These are phyloP conservation scores for Dusona sp. DNA, from an alignment of 2,888 invertebrate species.

Conservation along the genomic window DNA sequence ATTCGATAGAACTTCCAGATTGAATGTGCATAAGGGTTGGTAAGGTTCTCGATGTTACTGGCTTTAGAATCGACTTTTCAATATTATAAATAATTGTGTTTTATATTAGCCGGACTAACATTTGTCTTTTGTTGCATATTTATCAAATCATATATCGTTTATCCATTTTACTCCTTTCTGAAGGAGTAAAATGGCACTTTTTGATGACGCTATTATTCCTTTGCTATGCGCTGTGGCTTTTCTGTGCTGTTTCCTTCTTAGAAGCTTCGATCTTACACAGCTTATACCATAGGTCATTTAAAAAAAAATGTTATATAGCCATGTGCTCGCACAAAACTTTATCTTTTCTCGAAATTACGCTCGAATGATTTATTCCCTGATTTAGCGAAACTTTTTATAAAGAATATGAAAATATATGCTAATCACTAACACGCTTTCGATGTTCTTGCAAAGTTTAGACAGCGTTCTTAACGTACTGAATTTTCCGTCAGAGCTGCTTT, in stretches of 20 bases:
- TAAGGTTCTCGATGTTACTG: background rate
- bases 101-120: background rate
- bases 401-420: background rate
- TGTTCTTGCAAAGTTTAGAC: constrained; percentile 35
- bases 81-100: background rate
- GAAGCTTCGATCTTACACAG: constrained; percentile 31
- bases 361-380: constrained; percentile 13
- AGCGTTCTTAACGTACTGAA: constrained; percentile 9
- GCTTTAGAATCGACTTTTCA: background rate
- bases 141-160: background rate
- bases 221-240: constrained; percentile 36
- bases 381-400: constrained; percentile 3
- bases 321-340: constrained; percentile 46
- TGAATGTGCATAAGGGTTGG: background rate
- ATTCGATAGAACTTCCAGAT: background rate
- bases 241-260: constrained; percentile 27
- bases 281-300: background rate
- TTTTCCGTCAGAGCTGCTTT: constrained; percentile 39
- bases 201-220: background rate
- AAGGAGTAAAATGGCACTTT: background rate
- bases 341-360: constrained; percentile 14
- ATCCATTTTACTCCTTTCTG: background rate
- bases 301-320: background rate
- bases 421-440: constrained; percentile 50
- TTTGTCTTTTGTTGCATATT: background rate